These are phyloP conservation scores for Napeogenes inachia DNA, from an alignment of 2,888 invertebrate genomes.

Conservation along the genomic window DNA sequence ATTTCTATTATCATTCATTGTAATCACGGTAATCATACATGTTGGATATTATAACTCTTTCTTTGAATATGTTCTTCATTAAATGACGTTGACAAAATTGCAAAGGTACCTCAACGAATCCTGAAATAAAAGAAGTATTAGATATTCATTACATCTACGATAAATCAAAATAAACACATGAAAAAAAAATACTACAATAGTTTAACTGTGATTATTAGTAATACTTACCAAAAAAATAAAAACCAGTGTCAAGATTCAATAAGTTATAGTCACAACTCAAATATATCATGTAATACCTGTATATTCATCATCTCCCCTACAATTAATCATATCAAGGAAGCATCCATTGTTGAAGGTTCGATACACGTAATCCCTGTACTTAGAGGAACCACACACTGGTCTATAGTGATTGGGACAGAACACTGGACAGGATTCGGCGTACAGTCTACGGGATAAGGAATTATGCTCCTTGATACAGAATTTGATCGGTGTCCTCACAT, in stretches of 20 bases:
- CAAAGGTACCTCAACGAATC: slow-evolving; percentile 58
- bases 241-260: too few species aligned
- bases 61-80: slow-evolving; percentile 65
- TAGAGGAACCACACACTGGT: slow-evolving; percentile 59
- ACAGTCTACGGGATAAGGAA: slow-evolving; percentile 37
- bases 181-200: not conserved
- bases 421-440: slow-evolving; percentile 59
- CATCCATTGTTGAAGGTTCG: slow-evolving; percentile 60
- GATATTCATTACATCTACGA: not conserved
- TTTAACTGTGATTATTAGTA: too few species aligned
- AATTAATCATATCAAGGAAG: slow-evolving; percentile 63
- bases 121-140: slow-evolving; percentile 38
- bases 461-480: slow-evolving; percentile 50
- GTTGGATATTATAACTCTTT: slow-evolving; percentile 46
- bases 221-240: too few species aligned
- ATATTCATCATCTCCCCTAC: slow-evolving; percentile 57
- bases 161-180: not conserved
- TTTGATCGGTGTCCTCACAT: slow-evolving; percentile 42
- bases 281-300: slow-evolving; percentile 19
- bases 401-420: slow-evolving; percentile 62
- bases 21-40: slow-evolving; percentile 47
- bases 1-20: slow-evolving; percentile 13
- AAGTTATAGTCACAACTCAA: too few species aligned
- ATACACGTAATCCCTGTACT: slow-evolving; percentile 46
- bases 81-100: slow-evolving; percentile 53